Base-by-base conservation (phyloP, 2,113 vertebrate species). In the Notiomystis cincta region DNA sequence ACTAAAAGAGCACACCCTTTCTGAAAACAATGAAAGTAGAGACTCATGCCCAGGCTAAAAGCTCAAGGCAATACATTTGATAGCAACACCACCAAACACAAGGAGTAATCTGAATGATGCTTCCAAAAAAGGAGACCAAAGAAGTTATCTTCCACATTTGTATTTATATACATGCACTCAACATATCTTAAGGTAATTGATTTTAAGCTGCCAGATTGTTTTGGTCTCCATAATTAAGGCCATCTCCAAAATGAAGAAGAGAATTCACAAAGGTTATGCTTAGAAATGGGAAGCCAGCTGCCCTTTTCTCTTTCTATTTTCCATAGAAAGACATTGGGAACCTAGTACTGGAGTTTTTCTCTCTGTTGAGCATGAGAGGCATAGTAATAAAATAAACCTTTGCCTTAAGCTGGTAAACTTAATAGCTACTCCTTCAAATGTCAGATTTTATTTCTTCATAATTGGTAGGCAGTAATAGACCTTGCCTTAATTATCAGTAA, bases 401-500 rank as follows among this genome's bases (percentile, higher is more conserved):
- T 54, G 21, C 72, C 62, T 83, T 21, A 81, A 76, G 40, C 3
- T 40, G 37, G 45, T 61, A 83, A 86, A 57, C 12, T 76, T 65
- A 72, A 80, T 7, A 79, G 48, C 30, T 75, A 21, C 44, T 77
- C 54, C 64, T 80, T 80, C 67, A 96, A 95, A 91, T 77, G 54
- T 70, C 62, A 89, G 40, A 82, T 69, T 72, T 88, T 61, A 65
- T 40, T 72, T 83, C 44, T 89, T 72, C 20, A 25, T 65, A 86
- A 83, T 7, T 73, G 44, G 21, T 51, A 84, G 1, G 3, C 27
- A 31, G 58, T n/a, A 81, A 85, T 9, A 78, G 57, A 70, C 25
- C 23, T 80, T 53, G 16, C 47, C 11, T 86, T 84, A 70, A 70
- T 54, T 64, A 65, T 23, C 70, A 82, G 54, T 25, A 67, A 31